Percentiles rank a stretch among this genome's conserved stretches.
phyloP scores from a whole-genome alignment of 2,113 vertebrate genomes.

The Romanogobio albipinnatus region DNA sequence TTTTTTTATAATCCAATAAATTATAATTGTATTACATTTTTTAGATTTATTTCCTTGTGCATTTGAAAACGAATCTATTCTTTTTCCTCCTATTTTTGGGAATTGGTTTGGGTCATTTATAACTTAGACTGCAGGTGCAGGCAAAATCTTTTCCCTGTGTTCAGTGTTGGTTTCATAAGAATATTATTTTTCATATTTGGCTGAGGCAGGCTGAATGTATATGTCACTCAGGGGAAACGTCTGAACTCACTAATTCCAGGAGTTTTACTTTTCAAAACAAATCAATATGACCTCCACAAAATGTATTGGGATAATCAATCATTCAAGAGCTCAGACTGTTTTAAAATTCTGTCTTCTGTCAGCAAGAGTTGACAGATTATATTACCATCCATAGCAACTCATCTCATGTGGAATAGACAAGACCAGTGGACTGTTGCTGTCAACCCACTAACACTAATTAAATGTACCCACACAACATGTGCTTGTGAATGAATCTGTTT shows the following conservation, averaged over 20 bases:
- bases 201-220: conserved; percentile 39
- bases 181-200: conserved; percentile 39
- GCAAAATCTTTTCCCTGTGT: neutral
- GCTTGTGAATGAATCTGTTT: conserved; percentile 70
- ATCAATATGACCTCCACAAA: conserved; percentile 77
- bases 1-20: too few relatives aligned
- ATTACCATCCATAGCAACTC: conserved; percentile 68
- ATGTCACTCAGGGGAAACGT: conserved; percentile 56
- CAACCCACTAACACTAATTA: conserved; percentile 52
- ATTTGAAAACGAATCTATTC: neutral
- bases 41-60: neutral
- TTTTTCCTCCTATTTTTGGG: neutral
- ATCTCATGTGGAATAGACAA: conserved; percentile 56
- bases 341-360: conserved; percentile 73
- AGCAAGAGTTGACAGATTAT: conserved; percentile 72
- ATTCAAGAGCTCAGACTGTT: conserved; percentile 62
- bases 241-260: conserved; percentile 63
- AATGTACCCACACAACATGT: conserved; percentile 45
- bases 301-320: conserved; percentile 72
- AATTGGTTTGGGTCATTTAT: conserved; percentile 7
- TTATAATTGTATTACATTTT: neutral
- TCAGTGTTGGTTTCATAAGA: neutral
- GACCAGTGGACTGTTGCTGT: conserved; percentile 28
- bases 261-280: conserved; percentile 67
- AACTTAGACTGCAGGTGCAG: conserved; percentile 1